These are phyloP conservation scores for Myathropa florea DNA, from an alignment of 2,888 invertebrate genomes.

Conservation along the genomic window DNA sequence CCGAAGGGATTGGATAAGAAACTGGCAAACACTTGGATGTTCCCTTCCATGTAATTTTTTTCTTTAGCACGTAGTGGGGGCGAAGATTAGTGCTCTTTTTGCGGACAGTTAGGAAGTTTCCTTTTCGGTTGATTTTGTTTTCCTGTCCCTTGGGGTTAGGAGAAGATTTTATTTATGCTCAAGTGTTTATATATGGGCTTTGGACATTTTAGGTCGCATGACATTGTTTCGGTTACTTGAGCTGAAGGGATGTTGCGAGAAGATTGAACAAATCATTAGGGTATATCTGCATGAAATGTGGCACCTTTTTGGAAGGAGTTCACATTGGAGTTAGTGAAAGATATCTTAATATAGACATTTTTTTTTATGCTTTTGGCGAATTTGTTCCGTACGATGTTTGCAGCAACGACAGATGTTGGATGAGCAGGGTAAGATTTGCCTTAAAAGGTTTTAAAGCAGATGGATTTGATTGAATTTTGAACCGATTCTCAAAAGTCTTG, in stretches of 20 bases:
- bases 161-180: conserved; percentile 22
- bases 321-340: too few relatives aligned
- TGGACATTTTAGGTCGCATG: conserved; percentile 1
- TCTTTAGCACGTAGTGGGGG: background rate
- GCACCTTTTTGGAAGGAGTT: background rate
- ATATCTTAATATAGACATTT: too few relatives aligned
- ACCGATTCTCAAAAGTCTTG: too few relatives aligned
- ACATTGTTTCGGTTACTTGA: conserved; percentile 9
- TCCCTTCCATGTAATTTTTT: background rate
- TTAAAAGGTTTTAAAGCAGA: too few relatives aligned
- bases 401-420: too few relatives aligned
- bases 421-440: too few relatives aligned
- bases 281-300: conserved; percentile 6
- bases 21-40: too few relatives aligned
- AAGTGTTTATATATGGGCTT: conserved; percentile 4
- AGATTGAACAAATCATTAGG: too few relatives aligned
- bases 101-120: background rate
- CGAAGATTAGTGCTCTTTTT: background rate
- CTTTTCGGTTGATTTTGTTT: background rate
- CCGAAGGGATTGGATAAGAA: too few relatives aligned
- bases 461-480: too few relatives aligned
- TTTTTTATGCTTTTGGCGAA: too few relatives aligned
- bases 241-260: conserved; percentile 18
- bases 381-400: too few relatives aligned
- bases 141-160: background rate